These are phyloP conservation scores for Chiloscyllium plagiosum DNA, from an alignment of 2,113 vertebrate genomes.

Conservation along the genomic window DNA sequence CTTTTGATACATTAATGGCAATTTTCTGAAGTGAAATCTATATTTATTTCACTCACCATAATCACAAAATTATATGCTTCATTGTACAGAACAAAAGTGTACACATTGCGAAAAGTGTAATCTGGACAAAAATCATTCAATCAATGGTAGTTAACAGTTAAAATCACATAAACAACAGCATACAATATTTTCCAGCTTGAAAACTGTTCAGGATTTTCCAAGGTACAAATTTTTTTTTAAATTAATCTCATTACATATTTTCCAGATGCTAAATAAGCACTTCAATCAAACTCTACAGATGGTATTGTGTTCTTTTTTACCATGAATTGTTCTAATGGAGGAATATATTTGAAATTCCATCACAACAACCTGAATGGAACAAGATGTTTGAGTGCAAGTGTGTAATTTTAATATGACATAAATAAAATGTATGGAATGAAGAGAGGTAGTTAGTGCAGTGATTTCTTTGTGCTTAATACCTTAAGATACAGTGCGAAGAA, in stretches of 20 bases:
- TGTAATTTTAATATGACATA: background rate
- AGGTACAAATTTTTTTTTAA: background rate
- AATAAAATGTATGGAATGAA: background rate
- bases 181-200: background rate
- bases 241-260: background rate
- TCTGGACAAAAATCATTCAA: background rate
- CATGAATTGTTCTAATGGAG: background rate
- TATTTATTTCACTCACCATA: background rate
- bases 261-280: background rate
- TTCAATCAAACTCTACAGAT: background rate
- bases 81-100: background rate
- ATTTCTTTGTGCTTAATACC: background rate
- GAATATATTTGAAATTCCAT: background rate
- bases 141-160: background rate
- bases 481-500: background rate
- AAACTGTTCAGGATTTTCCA: background rate
- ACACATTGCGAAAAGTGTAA: background rate
- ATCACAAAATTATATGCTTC: background rate
- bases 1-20: background rate
- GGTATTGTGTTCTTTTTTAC: background rate
- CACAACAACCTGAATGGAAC: background rate
- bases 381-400: slow-evolving; percentile 7
- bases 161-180: background rate
- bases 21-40: background rate
- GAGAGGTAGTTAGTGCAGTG: background rate